Conservation (phyloP, 2,888 invertebrate genomes). For the Agonum fuliginosum region DNA sequence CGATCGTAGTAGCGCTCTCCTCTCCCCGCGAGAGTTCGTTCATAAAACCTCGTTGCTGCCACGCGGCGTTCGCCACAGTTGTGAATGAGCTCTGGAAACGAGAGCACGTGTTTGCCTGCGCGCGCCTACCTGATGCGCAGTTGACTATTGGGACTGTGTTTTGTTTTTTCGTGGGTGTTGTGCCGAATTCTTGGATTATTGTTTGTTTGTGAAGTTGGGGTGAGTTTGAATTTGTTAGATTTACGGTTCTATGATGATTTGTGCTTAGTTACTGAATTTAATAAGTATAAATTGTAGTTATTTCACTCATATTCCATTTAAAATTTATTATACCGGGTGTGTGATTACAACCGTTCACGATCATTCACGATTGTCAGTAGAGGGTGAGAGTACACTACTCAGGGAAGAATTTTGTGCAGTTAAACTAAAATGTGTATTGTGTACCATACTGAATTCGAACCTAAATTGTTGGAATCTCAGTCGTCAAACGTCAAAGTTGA, state of each 20-base stretch:
- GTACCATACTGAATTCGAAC: too few species aligned
- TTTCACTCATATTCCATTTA: too few species aligned
- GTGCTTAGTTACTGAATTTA: background rate
- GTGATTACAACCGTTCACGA: too few species aligned
- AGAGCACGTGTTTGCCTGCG: background rate
- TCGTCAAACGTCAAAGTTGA: too few species aligned
- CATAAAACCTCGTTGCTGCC: constrained; percentile 68
- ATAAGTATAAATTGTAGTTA: too few species aligned
- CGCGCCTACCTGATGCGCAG: constrained; percentile 8
- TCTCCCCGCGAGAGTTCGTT: constrained; percentile 64
- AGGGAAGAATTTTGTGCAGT: too few species aligned
- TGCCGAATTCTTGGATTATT: background rate
- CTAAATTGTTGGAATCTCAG: too few species aligned
- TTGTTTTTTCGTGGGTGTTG: background rate
- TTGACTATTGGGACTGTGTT: background rate
- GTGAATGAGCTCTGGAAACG: constrained; percentile 63
- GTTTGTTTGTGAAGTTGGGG: background rate
- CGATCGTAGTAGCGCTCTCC: constrained; percentile 72
- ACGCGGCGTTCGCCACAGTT: constrained; percentile 65
- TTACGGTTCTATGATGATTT: background rate
- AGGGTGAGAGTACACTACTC: too few species aligned
- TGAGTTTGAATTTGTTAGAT: background rate
- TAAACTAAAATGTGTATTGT: too few species aligned
- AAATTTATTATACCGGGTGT: too few species aligned
- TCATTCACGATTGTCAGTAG: too few species aligned